Conservation (phyloP, 2,888 invertebrate species). For the Plusia festucae region DNA sequence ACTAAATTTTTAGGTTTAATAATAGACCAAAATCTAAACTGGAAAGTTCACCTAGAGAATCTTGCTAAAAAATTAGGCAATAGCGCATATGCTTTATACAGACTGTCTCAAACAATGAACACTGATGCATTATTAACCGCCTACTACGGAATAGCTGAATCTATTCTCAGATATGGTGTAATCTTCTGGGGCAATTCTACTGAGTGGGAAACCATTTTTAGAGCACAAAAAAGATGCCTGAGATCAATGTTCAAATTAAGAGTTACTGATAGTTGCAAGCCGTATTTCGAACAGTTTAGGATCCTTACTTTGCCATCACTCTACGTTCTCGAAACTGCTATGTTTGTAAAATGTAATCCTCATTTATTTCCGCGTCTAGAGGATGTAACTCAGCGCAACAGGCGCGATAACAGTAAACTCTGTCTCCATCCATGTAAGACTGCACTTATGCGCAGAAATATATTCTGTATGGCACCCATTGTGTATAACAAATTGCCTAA, state of each 20-base stretch:
- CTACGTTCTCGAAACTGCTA: no score
- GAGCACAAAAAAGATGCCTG: slow-evolving; percentile 9
- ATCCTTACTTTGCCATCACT: slow-evolving; percentile 6
- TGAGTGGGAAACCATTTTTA: slow-evolving; percentile 9
- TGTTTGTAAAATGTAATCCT: no score
- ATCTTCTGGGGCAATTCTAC: background rate
- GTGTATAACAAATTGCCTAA: no score
- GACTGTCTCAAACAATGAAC: background rate
- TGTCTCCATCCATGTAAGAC: no score
- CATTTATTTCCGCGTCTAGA: no score
- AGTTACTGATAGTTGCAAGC: no score
- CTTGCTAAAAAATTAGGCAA: slow-evolving; percentile 6
- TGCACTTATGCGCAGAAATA: no score
- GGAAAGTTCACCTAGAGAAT: slow-evolving; percentile 8
- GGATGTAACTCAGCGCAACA: no score
- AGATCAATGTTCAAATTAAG: slow-evolving; percentile 7
- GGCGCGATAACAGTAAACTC: no score
- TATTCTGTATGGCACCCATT: no score
- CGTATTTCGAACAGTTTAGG: no score
- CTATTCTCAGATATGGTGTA: background rate
- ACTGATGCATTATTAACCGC: background rate
- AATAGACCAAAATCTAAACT: slow-evolving; percentile 11
- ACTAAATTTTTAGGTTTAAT: slow-evolving; percentile 7
- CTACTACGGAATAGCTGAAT: slow-evolving; percentile 12
- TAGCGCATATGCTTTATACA: no score